Evolutionary conservation across 2,113 vertebrate species (phyloP), one percentile per base, ranked within the genome.

Genomic region (Poecilia latipinna): DNA sequence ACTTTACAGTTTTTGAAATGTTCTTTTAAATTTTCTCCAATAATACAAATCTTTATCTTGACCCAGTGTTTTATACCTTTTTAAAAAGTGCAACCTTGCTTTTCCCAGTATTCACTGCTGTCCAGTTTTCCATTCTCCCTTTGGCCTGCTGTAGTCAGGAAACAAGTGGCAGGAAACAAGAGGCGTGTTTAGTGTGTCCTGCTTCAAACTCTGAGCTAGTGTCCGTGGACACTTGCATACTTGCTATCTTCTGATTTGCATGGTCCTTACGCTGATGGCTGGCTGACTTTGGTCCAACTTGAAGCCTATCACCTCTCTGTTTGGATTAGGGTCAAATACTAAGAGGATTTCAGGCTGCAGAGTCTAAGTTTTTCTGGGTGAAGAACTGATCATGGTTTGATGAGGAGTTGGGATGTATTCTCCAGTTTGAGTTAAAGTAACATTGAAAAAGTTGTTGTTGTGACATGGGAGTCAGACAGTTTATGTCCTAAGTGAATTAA

Each of bases 311-410:
- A 84, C 87, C 78, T 88, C 85, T 26, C 74, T 57, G 68, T 80
- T 72, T 82, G 92, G 93, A 92, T 93, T 93, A 90, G 85, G 90
- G 91, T 90, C 83, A 91, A 71, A 92, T 77, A 70, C 81, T 92
- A 92, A 93, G 88, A 92, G 89, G 92, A 92, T 93, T 92, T 80
- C 74, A 65, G 51, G 70, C 76, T 65, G 72, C 78, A 76, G 84
- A 90, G 88, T 92, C 84, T 85, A 88, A 87, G 82, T 83, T 90
- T 70, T 79, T 75, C 61, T 26, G n/a, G 32, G 35, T 37, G 35
- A 61, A 65, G 51, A 51, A 68, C 74, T n/a, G 44, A 57, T 65
- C 31, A 70, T 32, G 57, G 75, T 77, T 82, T 71, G 51, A 65
- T 61, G 64, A 39, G 62, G 39, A 8, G 70, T 61, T 62, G 12